These are phyloP conservation scores for Hephaestus fuliginosus DNA, from an alignment of 2,797 vertebrate genomes.

Conservation along the genomic window DNA sequence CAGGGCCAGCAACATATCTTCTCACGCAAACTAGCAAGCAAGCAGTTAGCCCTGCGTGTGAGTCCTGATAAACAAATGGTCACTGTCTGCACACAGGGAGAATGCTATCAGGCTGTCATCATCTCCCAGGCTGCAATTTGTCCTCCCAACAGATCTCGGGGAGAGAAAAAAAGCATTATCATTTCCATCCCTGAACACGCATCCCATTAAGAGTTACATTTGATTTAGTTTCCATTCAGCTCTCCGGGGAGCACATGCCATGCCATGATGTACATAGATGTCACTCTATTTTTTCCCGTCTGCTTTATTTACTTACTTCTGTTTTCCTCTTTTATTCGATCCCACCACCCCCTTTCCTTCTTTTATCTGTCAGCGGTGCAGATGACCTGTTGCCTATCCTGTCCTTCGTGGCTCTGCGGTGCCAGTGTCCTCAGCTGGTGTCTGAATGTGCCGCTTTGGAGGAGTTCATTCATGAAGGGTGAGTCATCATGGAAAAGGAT, in stretches of 20 bases:
- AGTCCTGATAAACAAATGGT: conserved; percentile 75
- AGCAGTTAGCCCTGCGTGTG: conserved; percentile 69
- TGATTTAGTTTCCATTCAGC: conserved; percentile 44
- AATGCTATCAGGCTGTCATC: conserved; percentile 73
- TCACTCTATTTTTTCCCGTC: background rate
- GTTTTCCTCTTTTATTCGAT: conserved; percentile 16
- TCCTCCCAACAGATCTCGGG: conserved; percentile 62
- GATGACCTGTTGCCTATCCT: conserved; percentile 96
- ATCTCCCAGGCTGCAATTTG: conserved; percentile 67
- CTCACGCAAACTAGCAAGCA: conserved; percentile 78
- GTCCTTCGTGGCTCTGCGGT: conserved; percentile 92
- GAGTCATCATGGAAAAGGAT: conserved; percentile 52
- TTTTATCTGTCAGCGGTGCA: conserved; percentile 86
- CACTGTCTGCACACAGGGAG: conserved; percentile 71
- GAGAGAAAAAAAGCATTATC: conserved; percentile 57
- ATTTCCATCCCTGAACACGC: conserved; percentile 59
- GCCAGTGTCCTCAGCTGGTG: conserved; percentile 91
- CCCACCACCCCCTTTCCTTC: background rate
- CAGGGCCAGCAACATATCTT: conserved; percentile 69
- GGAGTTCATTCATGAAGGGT: conserved; percentile 98
- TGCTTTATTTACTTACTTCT: conserved; percentile 39
- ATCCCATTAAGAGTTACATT: conserved; percentile 53
- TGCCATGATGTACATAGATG: conserved; percentile 26
- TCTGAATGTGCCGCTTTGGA: conserved; percentile 95
- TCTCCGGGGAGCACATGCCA: conserved; percentile 34